Percentiles rank a stretch among this genome's conserved stretches.
Evolutionary conservation across 1,140 invertebrate genomes (phyloP).

Genomic region (Drosophila bifasciata): DNA sequence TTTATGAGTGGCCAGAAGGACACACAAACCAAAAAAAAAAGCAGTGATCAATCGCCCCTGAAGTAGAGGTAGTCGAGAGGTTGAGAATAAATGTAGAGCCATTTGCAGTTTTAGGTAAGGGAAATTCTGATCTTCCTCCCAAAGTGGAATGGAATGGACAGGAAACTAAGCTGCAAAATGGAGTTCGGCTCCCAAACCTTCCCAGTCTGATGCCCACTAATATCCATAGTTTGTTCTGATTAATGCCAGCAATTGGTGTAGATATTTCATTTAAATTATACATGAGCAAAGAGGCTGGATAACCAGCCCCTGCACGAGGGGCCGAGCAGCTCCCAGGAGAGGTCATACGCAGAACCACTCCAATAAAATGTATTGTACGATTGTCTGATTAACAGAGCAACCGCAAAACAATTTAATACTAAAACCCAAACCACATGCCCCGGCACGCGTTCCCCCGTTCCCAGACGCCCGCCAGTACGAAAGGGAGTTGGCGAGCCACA

Average conservation of each 20-base stretch:
- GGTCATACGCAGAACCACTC: constrained; percentile 22
- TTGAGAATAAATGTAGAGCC: constrained; percentile 58
- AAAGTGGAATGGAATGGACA: constrained; percentile 37
- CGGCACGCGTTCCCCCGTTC: constrained; percentile 60
- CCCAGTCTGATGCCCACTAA: constrained; percentile 19
- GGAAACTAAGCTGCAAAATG: constrained; percentile 5
- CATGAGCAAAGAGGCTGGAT: constrained; percentile 43
- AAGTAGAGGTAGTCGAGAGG: constrained; percentile 41
- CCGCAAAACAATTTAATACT: constrained; percentile 82
- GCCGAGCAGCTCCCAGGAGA: constrained; percentile 1
- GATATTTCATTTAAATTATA: constrained; percentile 79
- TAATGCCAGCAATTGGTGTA: constrained; percentile 49
- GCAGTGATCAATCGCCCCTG: constrained; percentile 67
- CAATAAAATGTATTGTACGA: constrained; percentile 79
- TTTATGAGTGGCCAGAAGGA: constrained; percentile 64
- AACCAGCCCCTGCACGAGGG: constrained; percentile 5
- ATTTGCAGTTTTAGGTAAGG: constrained; percentile 54
- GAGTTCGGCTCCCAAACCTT: constrained; percentile 22
- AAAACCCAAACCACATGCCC: constrained; percentile 78
- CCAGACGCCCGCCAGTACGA: constrained; percentile 4
- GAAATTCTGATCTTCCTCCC: constrained; percentile 35
- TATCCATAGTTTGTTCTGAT: constrained; percentile 48
- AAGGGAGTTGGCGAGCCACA: constrained; percentile 40
- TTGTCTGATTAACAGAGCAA: constrained; percentile 77
- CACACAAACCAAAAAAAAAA: constrained; percentile 33